Conservation (phyloP, 2,797 vertebrate species). For the Catharus ustulatus region DNA sequence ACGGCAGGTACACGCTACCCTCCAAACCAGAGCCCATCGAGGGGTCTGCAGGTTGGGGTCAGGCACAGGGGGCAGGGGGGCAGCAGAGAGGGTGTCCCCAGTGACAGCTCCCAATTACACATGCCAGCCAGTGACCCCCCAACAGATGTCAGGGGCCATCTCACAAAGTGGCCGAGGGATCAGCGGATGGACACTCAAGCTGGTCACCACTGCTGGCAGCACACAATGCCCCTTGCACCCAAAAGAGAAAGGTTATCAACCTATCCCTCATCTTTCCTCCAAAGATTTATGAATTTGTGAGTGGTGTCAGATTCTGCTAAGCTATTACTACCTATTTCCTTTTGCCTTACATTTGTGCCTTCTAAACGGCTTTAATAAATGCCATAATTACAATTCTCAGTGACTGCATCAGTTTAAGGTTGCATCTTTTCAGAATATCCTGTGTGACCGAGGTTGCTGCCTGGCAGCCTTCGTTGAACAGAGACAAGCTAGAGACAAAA, state of each 20-base stretch:
- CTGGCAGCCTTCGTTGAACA: background rate
- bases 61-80: background rate
- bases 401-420: background rate
- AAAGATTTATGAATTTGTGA: background rate
- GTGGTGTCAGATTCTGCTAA: background rate
- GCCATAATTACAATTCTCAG: background rate
- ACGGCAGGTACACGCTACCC: background rate
- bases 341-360: background rate
- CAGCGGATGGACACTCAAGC: background rate
- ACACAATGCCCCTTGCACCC: background rate
- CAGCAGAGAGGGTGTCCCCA: background rate
- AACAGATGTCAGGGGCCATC: slow-evolving; percentile 1
- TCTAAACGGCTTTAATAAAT: background rate
- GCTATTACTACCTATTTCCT: background rate
- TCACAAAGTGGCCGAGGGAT: background rate
- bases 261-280: background rate
- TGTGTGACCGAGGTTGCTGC: background rate
- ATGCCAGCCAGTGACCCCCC: background rate
- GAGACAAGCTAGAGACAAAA: slow-evolving; percentile 34
- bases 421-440: background rate
- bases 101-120: background rate
- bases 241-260: background rate
- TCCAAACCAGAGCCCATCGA: background rate
- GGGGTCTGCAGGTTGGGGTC: background rate
- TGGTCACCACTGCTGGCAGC: background rate